Percentiles rank a stretch among this genome's conserved stretches.
Evolutionary conservation across 2,113 vertebrate species (phyloP).

Genomic region (Spea bombifrons): DNA sequence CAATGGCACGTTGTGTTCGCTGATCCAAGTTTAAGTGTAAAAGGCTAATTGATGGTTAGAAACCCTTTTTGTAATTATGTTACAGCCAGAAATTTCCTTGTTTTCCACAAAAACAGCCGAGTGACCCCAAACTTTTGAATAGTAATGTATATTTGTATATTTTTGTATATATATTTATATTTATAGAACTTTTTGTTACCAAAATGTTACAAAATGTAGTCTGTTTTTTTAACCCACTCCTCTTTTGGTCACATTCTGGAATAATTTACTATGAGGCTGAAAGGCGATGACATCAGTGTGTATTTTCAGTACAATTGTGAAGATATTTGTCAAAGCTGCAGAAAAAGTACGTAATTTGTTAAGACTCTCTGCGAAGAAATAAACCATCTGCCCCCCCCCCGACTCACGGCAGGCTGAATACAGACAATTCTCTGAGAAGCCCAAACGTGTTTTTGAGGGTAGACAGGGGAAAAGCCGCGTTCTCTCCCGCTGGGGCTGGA

Average conservation of each 20-base stretch:
- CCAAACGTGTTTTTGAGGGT: slow-evolving; percentile 46
- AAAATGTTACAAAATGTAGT: slow-evolving; percentile 64
- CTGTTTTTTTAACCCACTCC: neutral
- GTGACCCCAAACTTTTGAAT: too few relatives aligned
- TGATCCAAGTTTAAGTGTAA: too few relatives aligned
- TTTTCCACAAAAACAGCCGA: too few relatives aligned
- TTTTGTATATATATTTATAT: too few relatives aligned
- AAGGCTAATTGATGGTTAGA: too few relatives aligned
- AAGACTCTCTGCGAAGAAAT: neutral
- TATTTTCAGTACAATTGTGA: neutral
- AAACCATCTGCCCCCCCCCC: neutral
- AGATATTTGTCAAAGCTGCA: neutral
- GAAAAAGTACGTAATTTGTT: neutral
- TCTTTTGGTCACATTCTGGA: neutral
- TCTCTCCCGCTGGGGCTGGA: slow-evolving; percentile 47
- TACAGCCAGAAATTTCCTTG: too few relatives aligned
- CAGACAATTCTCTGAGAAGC: neutral
- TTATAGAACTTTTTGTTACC: too few relatives aligned
- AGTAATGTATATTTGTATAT: too few relatives aligned
- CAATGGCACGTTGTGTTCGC: too few relatives aligned
- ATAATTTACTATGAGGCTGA: neutral
- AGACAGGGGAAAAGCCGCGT: slow-evolving; percentile 42
- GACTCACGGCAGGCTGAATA: neutral
- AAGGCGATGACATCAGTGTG: neutral
- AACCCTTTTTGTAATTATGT: too few relatives aligned